These are phyloP conservation scores for Rhinoderma darwinii DNA, from an alignment of 2,113 vertebrate species.

Conservation along the genomic window DNA sequence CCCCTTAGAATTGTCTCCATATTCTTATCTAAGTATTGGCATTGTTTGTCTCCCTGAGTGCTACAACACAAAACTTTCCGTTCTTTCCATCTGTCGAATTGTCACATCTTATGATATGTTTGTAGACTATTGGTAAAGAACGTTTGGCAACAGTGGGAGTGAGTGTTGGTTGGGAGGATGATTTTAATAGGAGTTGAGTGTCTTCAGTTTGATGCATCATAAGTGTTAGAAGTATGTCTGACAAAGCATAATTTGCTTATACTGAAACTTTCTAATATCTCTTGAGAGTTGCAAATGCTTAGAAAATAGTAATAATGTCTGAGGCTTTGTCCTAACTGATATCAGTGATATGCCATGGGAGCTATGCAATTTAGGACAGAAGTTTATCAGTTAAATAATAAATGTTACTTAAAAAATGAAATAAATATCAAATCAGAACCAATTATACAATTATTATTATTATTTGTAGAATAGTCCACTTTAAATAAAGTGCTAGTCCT, in stretches of 20 bases:
- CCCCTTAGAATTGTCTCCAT: not conserved
- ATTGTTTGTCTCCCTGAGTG: constrained; percentile 2
- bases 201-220: not conserved
- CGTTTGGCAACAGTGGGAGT: constrained; percentile 2
- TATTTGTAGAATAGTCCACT: too few species aligned
- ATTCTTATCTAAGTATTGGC: not conserved
- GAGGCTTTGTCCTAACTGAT: not conserved
- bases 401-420: too few species aligned
- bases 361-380: not conserved
- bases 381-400: not conserved
- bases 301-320: not conserved
- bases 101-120: constrained; percentile 17
- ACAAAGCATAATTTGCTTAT: not conserved
- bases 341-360: not conserved
- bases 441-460: too few species aligned
- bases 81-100: constrained; percentile 22
- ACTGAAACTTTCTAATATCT: not conserved
- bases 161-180: not conserved
- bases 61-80: not conserved
- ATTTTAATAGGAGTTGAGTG: constrained; percentile 15
- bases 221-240: constrained; percentile 22
- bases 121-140: not conserved
- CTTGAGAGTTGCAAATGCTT: not conserved
- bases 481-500: too few species aligned
- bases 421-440: too few species aligned